A percentile compares a stretch with the other conserved stretches of the same genome.
These are phyloP conservation scores for Drosophila bunnanda DNA, from an alignment of 2,888 invertebrate genomes.

Conservation along the genomic window DNA sequence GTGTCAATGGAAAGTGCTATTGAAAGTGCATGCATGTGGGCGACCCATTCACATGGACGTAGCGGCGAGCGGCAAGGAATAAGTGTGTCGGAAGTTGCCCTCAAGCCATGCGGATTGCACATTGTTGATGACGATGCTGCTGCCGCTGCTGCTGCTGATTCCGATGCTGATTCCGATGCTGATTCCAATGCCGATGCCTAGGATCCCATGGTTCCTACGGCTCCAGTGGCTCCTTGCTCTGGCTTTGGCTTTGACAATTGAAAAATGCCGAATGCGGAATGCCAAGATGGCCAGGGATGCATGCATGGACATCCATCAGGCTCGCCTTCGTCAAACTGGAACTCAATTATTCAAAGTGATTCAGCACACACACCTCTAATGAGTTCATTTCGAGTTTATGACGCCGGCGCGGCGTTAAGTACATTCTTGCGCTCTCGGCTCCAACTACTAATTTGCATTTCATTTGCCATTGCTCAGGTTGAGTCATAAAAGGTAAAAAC, in stretches of 20 bases:
- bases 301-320: conserved; percentile 14
- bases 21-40: conserved; percentile 60
- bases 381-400: conserved; percentile 70
- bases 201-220: background rate
- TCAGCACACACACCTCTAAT: conserved; percentile 54
- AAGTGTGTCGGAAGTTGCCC: conserved; percentile 73
- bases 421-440: conserved; percentile 23
- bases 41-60: conserved; percentile 48
- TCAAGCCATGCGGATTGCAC: conserved; percentile 70
- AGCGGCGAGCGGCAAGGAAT: conserved; percentile 46
- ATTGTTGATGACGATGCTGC: conserved; percentile 54
- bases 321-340: conserved; percentile 34
- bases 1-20: conserved; percentile 74
- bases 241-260: conserved; percentile 60
- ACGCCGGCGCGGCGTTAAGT: conserved; percentile 37
- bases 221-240: conserved; percentile 29
- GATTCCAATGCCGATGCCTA: conserved; percentile 33
- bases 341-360: conserved; percentile 70
- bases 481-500: conserved; percentile 18
- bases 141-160: conserved; percentile 25
- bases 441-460: conserved; percentile 67
- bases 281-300: conserved; percentile 16
- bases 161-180: conserved; percentile 33
- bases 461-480: conserved; percentile 58
- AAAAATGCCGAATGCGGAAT: conserved; percentile 41